Conservation (phyloP, 2,888 invertebrate genomes). For the Scaptomyza tumidula region DNA sequence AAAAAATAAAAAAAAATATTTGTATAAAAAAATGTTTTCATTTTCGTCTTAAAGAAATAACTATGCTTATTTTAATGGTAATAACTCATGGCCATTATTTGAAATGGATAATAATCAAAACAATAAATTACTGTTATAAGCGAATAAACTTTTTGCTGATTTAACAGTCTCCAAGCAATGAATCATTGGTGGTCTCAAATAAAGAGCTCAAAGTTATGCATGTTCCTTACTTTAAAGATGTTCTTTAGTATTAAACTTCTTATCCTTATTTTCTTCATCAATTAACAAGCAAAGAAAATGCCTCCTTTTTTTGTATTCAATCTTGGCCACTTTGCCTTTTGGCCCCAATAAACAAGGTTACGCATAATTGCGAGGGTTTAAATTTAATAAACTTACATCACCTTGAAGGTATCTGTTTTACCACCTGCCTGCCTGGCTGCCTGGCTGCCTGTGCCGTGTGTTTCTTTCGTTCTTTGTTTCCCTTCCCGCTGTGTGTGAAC, state of each 20-base stretch:
- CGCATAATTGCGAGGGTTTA: constrained; percentile 68
- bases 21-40: no score
- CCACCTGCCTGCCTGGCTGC: not conserved
- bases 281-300: constrained; percentile 22
- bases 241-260: no score
- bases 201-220: not conserved
- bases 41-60: no score
- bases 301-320: constrained; percentile 33
- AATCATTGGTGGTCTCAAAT: no score
- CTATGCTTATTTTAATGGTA: not conserved
- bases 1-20: no score
- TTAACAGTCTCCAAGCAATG: not conserved
- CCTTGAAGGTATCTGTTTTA: constrained; percentile 44
- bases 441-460: constrained; percentile 5
- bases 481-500: constrained; percentile 8
- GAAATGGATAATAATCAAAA: no score
- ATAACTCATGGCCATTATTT: not conserved
- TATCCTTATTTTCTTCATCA: not conserved
- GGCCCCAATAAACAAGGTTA: constrained; percentile 63
- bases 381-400: constrained; percentile 68
- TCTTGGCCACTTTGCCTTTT: constrained; percentile 44
- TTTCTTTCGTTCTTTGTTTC: not conserved
- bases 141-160: not conserved
- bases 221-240: no score
- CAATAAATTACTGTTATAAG: not conserved